Evolutionary conservation across 2,113 vertebrate species (phyloP), one percentile per base, ranked within the genome.

Genomic region (Chaetodon auriga): DNA sequence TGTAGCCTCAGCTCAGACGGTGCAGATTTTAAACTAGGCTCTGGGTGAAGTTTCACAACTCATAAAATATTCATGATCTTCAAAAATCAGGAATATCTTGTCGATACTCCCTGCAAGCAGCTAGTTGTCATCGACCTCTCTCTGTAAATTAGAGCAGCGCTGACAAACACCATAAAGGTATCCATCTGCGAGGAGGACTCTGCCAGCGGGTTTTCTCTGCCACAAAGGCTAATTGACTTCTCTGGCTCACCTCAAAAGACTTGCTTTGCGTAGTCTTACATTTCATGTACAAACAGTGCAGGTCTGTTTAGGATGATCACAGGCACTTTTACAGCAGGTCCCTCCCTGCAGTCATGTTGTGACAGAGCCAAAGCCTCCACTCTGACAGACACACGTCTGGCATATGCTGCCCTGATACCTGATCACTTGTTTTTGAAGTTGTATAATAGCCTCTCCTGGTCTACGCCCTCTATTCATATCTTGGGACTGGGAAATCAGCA

Each of bases 331-430:
- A 19, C 38, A 46, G 57, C 1, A 19, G 11, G 30, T 12, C 61
- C 71, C 54, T 85, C 61, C 51, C 83, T 68, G 65, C 78, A 72
- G 83, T 90, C 70, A 78, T 68, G 75, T 6, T 65, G 57, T 60
- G 53, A 82, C 49, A 35, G 84, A 85, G 89, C 69, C 70, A 74
- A 80, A 84, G 74, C 55, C 65, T 49, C 46, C 70, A 72, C 76
- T 81, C 82, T 75, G 85, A 88, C 16, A 76, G 90, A 88, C 81
- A 87, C 93, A 93, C 94, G 90, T 86, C 90, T 93, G 77, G 89
- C 95, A 95, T 94, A 91, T 95, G 95, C 87, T 87, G 85, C 71
- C 10, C 76, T 76, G 95, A 94, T 89, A 96, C 92, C 89, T 82
- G 92, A 96, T 94, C 93, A 8, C 92, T 91, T 95, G 92, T 95